Evolutionary conservation across 2,797 vertebrate genomes (phyloP), one percentile per base, ranked within the genome.

Genomic region (Gorsachius magnificus): DNA sequence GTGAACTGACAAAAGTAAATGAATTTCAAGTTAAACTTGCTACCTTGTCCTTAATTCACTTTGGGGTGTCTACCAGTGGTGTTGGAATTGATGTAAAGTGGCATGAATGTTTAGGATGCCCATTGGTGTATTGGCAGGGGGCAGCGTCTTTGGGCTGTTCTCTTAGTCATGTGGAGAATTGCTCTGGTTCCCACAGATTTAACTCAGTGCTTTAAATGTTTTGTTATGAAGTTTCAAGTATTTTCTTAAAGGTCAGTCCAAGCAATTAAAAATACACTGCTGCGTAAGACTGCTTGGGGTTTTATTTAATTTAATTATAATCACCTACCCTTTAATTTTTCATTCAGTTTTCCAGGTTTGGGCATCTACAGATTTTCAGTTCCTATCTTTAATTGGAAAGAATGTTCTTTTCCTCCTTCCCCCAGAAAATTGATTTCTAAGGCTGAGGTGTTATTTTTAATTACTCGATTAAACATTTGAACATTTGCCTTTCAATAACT

Each of bases 1-100:
- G 33, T 41, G 91, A 97, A 93, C 71, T 84, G 95, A 95, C 81
- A 96, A 93, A 94, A 91, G 68, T 46, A 90, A 93, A 82, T 81
- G 8, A 85, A 93, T 94, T 94, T 72, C 68, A 85, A 82, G 33
- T 80, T 65, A 65, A 79, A 82, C n/a, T 91, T 87, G 46, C 31
- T 89, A 53, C 74, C 54, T 94, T 94, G 85, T 93, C 92, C 87
- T 95, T 81, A 96, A 66, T 90, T 96, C 68, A 90, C 86, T 80
- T 93, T 54, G 68, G 10, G 25, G 11, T 81, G 43, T 75, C 83
- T 87, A 78, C 21, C 28, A 72, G 43, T n/a, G 28, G 41, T 70
- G 58, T 46, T 60, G 61, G 63, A 83, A 60, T 45, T 89, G 57
- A 95, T 90, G 64, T 15, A n/a, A 93, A 94, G 53, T 72, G 87